These are phyloP conservation scores for Eupithecia centaureata DNA, from an alignment of 2,888 invertebrate genomes.

Conservation along the genomic window DNA sequence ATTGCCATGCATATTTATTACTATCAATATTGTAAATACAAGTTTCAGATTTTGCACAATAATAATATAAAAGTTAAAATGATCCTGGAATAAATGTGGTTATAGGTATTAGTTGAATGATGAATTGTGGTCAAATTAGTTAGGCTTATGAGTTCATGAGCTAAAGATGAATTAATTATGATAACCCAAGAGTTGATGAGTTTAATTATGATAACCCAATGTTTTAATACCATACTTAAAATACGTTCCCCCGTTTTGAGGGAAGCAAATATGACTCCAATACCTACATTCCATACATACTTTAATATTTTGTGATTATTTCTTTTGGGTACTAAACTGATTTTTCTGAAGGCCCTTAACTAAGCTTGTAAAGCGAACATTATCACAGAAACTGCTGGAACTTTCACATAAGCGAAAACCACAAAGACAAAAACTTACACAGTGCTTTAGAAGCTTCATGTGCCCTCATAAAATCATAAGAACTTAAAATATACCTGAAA, in stretches of 20 bases:
- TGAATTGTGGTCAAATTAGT: slow-evolving; percentile 9
- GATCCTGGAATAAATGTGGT: slow-evolving; percentile 26
- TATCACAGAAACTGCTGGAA: slow-evolving; percentile 32
- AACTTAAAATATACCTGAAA: background rate
- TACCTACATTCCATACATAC: too few species aligned
- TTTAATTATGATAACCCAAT: background rate
- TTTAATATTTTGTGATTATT: too few species aligned
- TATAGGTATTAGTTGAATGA: background rate
- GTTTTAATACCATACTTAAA: background rate
- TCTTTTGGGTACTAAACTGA: background rate
- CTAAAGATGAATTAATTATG: background rate
- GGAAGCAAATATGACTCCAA: too few species aligned
- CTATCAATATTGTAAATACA: slow-evolving; percentile 13
- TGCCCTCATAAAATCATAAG: slow-evolving; percentile 31
- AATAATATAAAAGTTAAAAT: slow-evolving; percentile 4
- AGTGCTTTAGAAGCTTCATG: slow-evolving; percentile 44
- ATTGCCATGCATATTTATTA: slow-evolving; percentile 17
- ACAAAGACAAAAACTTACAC: slow-evolving; percentile 46
- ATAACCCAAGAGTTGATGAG: background rate
- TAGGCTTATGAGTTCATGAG: slow-evolving; percentile 14
- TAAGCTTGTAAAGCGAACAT: slow-evolving; percentile 42
- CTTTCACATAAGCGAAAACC: slow-evolving; percentile 57
- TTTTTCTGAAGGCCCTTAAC: background rate
- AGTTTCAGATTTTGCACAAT: slow-evolving; percentile 41
- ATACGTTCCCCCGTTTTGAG: background rate